Conservation (phyloP, 2,797 vertebrate genomes). For the Rhinatrema bivittatum region DNA sequence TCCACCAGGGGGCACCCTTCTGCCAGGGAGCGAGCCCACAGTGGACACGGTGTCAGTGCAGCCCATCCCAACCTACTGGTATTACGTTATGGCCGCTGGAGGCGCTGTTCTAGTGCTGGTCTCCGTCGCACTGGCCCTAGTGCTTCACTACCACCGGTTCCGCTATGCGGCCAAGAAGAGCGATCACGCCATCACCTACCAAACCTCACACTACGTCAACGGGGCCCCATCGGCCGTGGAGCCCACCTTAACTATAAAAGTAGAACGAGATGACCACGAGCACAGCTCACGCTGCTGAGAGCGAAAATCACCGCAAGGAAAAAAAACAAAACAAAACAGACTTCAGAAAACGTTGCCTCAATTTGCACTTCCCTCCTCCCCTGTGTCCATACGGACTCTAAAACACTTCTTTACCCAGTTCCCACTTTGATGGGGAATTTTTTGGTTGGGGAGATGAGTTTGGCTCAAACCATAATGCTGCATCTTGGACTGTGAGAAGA, state of each 20-base stretch:
- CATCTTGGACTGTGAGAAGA: constrained; percentile 60
- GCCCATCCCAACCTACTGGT: constrained; percentile 93
- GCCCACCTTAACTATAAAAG: constrained; percentile 87
- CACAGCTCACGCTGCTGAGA: constrained; percentile 73
- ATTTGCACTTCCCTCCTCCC: constrained; percentile 70
- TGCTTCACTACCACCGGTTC: constrained; percentile 93
- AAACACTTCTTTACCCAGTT: constrained; percentile 26
- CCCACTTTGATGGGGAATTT: no score
- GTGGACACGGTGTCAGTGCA: constrained; percentile 93
- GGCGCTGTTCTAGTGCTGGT: constrained; percentile 89
- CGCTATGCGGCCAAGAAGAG: constrained; percentile 94
- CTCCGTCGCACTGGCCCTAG: constrained; percentile 79
- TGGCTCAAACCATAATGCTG: constrained; percentile 58
- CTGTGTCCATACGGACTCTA: constrained; percentile 30
- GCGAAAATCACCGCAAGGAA: constrained; percentile 41
- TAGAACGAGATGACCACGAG: constrained; percentile 80
- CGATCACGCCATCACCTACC: constrained; percentile 91
- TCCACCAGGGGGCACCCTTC: constrained; percentile 95
- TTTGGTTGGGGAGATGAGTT: no score
- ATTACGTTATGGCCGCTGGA: constrained; percentile 94
- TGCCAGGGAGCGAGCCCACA: constrained; percentile 90
- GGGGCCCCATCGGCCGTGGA: constrained; percentile 75
- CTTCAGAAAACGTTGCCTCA: constrained; percentile 62
- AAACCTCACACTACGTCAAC: constrained; percentile 78
- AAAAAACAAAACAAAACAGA: constrained; percentile 54